Evolutionary conservation across 2,797 vertebrate species (phyloP).

Genomic region (Labroides dimidiatus): DNA sequence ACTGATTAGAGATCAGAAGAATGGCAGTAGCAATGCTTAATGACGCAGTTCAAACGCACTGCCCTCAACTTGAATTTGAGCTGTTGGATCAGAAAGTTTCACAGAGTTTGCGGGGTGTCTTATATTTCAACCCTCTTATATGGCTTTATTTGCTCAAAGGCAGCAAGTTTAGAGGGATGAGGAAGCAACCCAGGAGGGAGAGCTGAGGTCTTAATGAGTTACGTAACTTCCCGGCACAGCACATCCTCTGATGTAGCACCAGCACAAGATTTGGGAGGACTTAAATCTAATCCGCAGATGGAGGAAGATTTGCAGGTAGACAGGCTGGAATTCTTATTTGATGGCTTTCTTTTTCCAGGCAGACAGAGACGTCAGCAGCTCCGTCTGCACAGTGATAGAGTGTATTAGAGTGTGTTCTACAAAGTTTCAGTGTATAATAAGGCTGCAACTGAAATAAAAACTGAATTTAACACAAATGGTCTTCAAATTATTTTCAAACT

Average conservation of each 20-base stretch:
- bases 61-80: conserved; percentile 68
- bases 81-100: conserved; percentile 74
- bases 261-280: conserved; percentile 80
- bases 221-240: conserved; percentile 80
- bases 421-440: not conserved
- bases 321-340: conserved; percentile 82
- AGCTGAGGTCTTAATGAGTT: conserved; percentile 84
- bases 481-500: not conserved
- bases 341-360: conserved; percentile 81
- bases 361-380: conserved; percentile 64
- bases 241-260: conserved; percentile 85
- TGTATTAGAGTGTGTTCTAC: conserved; percentile 16
- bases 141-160: conserved; percentile 83
- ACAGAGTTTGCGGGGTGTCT: conserved; percentile 76
- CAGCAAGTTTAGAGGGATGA: conserved; percentile 79
- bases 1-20: conserved; percentile 61
- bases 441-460: not conserved
- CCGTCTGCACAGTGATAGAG: conserved; percentile 45
- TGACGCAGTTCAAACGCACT: conserved; percentile 67
- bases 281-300: conserved; percentile 85
- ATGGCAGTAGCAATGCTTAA: conserved; percentile 56
- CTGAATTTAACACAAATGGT: too few relatives aligned
- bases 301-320: conserved; percentile 85
- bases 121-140: conserved; percentile 77
- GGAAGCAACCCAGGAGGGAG: conserved; percentile 72